phyloP scores from a whole-genome alignment of 2,113 vertebrate genomes.

The Nansenia antarctica region DNA sequence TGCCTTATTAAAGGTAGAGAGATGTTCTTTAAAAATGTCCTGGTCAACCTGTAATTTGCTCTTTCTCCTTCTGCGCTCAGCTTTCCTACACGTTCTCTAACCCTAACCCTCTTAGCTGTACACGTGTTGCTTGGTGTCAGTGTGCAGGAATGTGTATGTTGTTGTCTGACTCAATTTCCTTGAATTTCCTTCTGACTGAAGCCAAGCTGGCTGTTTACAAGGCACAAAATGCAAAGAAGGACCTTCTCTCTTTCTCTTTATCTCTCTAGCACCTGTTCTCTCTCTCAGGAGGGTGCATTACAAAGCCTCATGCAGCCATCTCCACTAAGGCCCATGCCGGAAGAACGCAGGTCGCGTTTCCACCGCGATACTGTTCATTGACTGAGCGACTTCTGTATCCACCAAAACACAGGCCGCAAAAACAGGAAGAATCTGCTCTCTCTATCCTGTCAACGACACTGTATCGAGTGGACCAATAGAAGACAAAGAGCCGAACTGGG shows the following conservation, averaged over 20 bases:
- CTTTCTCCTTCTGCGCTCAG: too few species aligned
- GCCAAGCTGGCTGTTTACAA: too few species aligned
- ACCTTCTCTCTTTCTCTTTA: neutral
- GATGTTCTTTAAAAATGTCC: too few species aligned
- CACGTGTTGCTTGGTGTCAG: too few species aligned
- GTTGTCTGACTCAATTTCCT: too few species aligned
- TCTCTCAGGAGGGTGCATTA: neutral
- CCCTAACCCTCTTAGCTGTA: too few species aligned
- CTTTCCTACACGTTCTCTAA: too few species aligned
- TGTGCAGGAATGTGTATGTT: too few species aligned
- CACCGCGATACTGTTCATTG: neutral
- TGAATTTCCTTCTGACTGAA: too few species aligned
- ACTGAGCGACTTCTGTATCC: conserved; percentile 24
- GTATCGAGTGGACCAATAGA: conserved; percentile 64
- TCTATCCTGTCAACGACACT: conserved; percentile 55
- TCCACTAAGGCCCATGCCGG: conserved; percentile 6
- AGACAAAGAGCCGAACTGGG: conserved; percentile 71
- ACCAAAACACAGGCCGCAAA: conserved; percentile 58
- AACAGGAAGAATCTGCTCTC: conserved; percentile 87
- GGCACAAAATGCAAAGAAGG: too few species aligned
- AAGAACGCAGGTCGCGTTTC: conserved; percentile 39
- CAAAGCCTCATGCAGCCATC: neutral
- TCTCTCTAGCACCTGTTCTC: neutral
- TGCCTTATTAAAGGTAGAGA: too few species aligned
- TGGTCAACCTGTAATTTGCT: too few species aligned